Percentiles rank a stretch among this genome's conserved stretches.
Evolutionary conservation across 2,113 vertebrate species (phyloP).

Genomic region (Heliornis fulica): DNA sequence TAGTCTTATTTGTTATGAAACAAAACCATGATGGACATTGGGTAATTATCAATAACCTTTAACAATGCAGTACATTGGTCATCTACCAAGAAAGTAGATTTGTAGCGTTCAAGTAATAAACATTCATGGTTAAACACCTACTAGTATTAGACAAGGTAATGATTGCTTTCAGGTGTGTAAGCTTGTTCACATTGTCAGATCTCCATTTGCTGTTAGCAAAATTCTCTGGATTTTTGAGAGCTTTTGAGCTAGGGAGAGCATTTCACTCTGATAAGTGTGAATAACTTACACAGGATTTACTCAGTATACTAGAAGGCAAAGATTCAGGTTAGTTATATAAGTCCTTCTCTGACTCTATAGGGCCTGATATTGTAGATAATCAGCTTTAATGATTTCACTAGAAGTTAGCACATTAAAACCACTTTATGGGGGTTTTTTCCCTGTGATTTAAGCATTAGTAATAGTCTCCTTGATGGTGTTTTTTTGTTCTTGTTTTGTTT

Average conservation of each 20-base stretch:
- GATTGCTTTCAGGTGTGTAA: conserved; percentile 23
- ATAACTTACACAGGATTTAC: too few species aligned
- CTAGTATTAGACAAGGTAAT: background rate
- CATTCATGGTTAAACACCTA: background rate
- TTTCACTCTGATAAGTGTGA: too few species aligned
- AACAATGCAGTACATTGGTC: background rate
- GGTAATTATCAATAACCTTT: background rate
- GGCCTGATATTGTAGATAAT: background rate
- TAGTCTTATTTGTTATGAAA: background rate
- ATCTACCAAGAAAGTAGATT: background rate
- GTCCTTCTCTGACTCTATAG: background rate
- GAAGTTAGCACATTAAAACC: background rate
- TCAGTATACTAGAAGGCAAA: background rate
- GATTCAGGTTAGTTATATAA: background rate
- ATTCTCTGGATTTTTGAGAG: background rate
- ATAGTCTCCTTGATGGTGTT: background rate
- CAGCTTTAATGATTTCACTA: background rate
- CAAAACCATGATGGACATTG: background rate
- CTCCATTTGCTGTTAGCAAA: background rate
- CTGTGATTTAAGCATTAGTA: background rate
- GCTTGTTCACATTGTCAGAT: background rate
- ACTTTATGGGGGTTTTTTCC: background rate
- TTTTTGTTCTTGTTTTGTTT: background rate
- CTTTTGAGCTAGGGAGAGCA: background rate
- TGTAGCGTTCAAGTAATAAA: background rate